Evolutionary conservation across 2,888 invertebrate genomes (phyloP), one percentile per base, ranked within the genome.

Genomic region (Quadroppia sp.): DNA sequence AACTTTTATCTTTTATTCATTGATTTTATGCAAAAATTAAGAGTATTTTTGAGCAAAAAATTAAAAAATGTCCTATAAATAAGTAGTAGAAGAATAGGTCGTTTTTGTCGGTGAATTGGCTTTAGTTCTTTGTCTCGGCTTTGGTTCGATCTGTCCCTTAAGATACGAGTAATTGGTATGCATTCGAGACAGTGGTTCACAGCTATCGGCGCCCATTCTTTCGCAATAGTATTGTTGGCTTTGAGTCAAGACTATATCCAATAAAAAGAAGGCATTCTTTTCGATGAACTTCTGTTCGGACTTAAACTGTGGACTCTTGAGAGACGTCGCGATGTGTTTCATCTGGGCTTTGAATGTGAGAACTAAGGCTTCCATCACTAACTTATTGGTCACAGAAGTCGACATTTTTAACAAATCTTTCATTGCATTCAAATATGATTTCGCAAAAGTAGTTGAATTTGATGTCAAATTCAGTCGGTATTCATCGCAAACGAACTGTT

Each of bases 381-480:
- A 86, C 77, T 87, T 85, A 82, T 75, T 72, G 56, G 76, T 71
- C 28, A 67, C 17, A 28, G 76, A 75, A 3, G 76, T 90, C 76
- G 88, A 87, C 76, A 93, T 84, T 79, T 88, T 87, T 78, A 92
- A 82, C 78, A 92, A 89, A 80, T 92, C 89, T 78, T 90, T 89
- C 77, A 91, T 85, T 76, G 92, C 85, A 30, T 87, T 87, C 59
- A 91, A 83, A 79, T 89, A 89, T 4, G 89, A 85, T 82, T 89
- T 90, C 7, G 89, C 88, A 83, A 93, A 93, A 80, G 89, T 88
- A 77, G 91, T 85, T 6, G 90, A 91, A 83, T 91, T 92, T 80
- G 87, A 86, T 0, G 92, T 92, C 79, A 93, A 83, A 77, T 89
- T 87, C 71, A 92, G 85, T 88, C 89, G 90, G 78, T 85, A 86